Percentiles rank a stretch among this genome's conserved stretches.
Conservation (phyloP, 2,888 invertebrate genomes). For the Mesorhabditis sp. region DNA sequence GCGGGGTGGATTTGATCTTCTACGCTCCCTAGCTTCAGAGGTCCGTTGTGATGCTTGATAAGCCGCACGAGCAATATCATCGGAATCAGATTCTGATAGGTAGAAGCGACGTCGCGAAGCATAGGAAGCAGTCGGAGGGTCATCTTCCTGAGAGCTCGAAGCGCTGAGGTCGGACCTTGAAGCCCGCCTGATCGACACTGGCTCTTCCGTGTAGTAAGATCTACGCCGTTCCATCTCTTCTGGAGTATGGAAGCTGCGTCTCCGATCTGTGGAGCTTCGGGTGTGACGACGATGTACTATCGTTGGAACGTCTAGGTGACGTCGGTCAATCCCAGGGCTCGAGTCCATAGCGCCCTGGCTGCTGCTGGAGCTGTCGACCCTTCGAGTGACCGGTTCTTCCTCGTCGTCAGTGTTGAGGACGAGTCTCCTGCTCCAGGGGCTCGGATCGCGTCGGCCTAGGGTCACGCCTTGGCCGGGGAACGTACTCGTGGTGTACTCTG, state of each 20-base stretch:
- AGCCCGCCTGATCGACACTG: background rate
- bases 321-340: background rate
- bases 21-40: background rate
- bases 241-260: background rate
- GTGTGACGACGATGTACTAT: background rate
- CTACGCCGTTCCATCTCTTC: background rate
- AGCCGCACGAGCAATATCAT: background rate
- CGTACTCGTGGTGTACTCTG: background rate
- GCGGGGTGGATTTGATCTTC: background rate
- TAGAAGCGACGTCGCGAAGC: background rate
- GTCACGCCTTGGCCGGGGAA: background rate
- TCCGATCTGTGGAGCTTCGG: background rate
- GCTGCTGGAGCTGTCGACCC: background rate
- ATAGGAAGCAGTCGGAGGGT: background rate
- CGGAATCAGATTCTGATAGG: background rate
- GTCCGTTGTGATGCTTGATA: background rate
- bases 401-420: constrained; percentile 1
- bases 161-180: background rate
- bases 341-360: background rate
- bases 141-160: background rate
- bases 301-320: background rate
- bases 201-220: background rate
- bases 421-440: background rate
- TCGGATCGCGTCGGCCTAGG: background rate
- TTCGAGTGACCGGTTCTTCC: background rate